These are phyloP conservation scores for Chrysotoxum bicinctum DNA, from an alignment of 2,888 invertebrate species.

Conservation along the genomic window DNA sequence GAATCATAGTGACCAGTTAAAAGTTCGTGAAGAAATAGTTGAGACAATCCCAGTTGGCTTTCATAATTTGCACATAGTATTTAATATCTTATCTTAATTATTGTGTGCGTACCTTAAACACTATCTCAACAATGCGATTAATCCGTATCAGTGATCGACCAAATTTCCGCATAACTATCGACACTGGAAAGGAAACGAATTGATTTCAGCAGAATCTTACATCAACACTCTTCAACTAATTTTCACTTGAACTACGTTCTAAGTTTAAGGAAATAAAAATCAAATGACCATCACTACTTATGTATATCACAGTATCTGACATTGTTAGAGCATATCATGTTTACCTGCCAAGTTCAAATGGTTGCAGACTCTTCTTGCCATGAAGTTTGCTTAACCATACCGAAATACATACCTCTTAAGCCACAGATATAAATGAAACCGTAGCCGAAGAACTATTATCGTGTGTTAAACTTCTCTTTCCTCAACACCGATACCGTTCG, in stretches of 20 bases:
- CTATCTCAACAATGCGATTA: too few species aligned
- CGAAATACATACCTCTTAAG: conserved; percentile 17
- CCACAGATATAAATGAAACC: conserved; percentile 11
- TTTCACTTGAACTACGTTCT: background rate
- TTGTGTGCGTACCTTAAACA: too few species aligned
- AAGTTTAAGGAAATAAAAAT: background rate
- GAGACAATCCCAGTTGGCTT: too few species aligned
- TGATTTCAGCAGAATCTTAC: too few species aligned
- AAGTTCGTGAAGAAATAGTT: too few species aligned
- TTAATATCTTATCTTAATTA: too few species aligned
- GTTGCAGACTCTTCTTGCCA: conserved; percentile 25
- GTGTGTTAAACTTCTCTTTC: conserved; percentile 14
- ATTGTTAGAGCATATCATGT: conserved; percentile 17
- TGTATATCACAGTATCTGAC: background rate
- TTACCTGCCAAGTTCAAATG: conserved; percentile 50
- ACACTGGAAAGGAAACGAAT: too few species aligned
- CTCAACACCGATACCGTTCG: conserved; percentile 48
- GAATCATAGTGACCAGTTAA: too few species aligned
- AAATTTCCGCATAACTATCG: too few species aligned
- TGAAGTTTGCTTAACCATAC: background rate
- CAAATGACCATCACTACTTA: background rate
- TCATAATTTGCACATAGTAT: too few species aligned
- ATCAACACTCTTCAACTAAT: too few species aligned
- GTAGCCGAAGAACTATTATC: conserved; percentile 32
- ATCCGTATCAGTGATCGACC: too few species aligned